These are phyloP conservation scores for Microcebus jonahi DNA, from an alignment of 2,113 vertebrate genomes.

Conservation along the genomic window DNA sequence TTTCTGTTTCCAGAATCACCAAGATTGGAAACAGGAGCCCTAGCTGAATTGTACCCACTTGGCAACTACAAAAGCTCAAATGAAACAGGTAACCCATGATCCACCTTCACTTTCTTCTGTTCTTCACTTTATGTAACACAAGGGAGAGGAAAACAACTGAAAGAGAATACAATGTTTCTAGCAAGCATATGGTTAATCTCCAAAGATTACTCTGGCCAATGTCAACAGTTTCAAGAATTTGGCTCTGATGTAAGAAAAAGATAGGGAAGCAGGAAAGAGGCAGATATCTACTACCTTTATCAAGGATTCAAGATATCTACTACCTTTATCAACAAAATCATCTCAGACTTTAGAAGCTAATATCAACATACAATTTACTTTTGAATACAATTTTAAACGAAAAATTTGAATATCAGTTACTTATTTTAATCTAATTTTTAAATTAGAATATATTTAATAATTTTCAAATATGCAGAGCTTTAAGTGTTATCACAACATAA, in stretches of 20 bases:
- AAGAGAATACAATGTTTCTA: neutral
- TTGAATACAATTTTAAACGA: neutral
- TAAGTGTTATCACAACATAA: neutral
- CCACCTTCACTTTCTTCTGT: neutral
- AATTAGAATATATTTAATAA: neutral
- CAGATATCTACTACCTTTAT: neutral
- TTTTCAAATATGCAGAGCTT: neutral
- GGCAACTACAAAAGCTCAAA: neutral
- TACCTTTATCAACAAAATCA: neutral
- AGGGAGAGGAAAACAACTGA: neutral
- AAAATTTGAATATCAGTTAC: neutral
- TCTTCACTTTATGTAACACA: fast-evolving
- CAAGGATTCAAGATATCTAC: too few relatives aligned
- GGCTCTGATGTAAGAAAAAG: neutral
- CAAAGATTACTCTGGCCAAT: neutral
- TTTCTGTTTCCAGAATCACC: neutral
- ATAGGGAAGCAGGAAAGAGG: neutral
- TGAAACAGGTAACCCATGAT: neutral
- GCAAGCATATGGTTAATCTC: neutral
- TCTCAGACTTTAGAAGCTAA: neutral
- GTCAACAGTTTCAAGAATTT: neutral
- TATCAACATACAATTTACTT: constrained; percentile 1
- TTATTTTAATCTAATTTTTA: neutral
- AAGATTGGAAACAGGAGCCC: neutral
- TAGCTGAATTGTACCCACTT: too few relatives aligned